Percentiles rank a stretch among this genome's conserved stretches.
Conservation (phyloP, 2,797 vertebrate species). For the Staurois parvus region DNA sequence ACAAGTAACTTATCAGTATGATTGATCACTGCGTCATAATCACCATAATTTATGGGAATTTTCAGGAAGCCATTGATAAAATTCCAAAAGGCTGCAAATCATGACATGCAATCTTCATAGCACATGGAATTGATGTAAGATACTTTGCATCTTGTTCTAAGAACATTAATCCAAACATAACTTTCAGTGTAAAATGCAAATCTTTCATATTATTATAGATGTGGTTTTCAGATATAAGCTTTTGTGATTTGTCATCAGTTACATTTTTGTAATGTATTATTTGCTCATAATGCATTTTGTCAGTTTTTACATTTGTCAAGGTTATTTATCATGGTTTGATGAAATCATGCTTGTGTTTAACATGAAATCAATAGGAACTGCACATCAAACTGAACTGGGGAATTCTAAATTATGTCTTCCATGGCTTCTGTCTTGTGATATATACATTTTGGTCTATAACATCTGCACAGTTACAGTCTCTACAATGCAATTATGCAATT, state of each 20-base stretch:
- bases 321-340: slow-evolving; percentile 14
- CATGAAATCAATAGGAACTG: slow-evolving; percentile 19
- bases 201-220: slow-evolving; percentile 28
- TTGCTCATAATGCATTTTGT: slow-evolving; percentile 10
- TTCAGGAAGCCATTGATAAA: slow-evolving; percentile 62
- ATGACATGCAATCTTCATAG: slow-evolving; percentile 58
- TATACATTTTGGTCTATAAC: too few species aligned
- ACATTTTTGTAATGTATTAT: neutral
- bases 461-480: too few species aligned
- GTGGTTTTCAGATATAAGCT: slow-evolving; percentile 2
- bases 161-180: slow-evolving; percentile 31
- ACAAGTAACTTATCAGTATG: slow-evolving; percentile 52
- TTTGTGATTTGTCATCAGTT: slow-evolving; percentile 28
- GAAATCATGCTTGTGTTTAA: neutral
- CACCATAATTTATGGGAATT: slow-evolving; percentile 59
- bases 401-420: too few species aligned
- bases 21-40: slow-evolving; percentile 48
- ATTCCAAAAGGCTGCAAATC: slow-evolving; percentile 60
- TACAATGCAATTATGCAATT: too few species aligned
- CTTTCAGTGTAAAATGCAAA: slow-evolving; percentile 21
- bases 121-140: slow-evolving; percentile 52
- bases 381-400: neutral
- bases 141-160: slow-evolving; percentile 24
- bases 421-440: too few species aligned
- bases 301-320: neutral